Conservation (phyloP, 2,797 vertebrate genomes). For the Amniataba percoides region DNA sequence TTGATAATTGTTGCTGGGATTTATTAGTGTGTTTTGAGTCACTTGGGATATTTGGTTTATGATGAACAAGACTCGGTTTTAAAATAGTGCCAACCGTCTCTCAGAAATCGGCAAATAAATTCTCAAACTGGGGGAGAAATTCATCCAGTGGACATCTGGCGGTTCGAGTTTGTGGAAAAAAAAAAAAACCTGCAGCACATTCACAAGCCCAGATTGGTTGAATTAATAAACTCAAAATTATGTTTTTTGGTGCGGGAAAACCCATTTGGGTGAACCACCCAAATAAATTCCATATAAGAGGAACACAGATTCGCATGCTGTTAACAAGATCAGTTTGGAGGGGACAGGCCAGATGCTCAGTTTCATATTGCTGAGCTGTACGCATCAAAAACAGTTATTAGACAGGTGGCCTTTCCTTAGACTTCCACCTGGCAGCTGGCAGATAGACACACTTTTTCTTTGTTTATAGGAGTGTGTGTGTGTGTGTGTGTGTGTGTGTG, state of each 20-base stretch:
- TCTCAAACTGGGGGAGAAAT: not conserved
- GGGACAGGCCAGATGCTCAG: constrained; percentile 66
- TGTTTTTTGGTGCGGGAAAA: constrained; percentile 2
- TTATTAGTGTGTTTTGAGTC: constrained; percentile 20
- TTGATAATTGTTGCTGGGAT: constrained; percentile 44
- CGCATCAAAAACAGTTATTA: constrained; percentile 72
- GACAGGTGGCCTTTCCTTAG: constrained; percentile 76
- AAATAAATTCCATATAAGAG: constrained; percentile 51
- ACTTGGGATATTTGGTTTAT: constrained; percentile 22
- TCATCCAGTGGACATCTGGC: constrained; percentile 35
- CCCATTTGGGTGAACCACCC: constrained; percentile 12
- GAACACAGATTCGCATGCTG: constrained; percentile 36
- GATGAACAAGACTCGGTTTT: constrained; percentile 17
- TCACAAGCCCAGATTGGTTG: constrained; percentile 14
- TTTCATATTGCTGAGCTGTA: constrained; percentile 65
- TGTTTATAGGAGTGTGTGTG: constrained; percentile 54
- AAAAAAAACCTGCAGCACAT: constrained; percentile 5
- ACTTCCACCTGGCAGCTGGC: constrained; percentile 78
- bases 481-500: constrained; percentile 31
- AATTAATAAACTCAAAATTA: constrained; percentile 41
- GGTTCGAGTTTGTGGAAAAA: constrained; percentile 15
- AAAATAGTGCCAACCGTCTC: constrained; percentile 8
- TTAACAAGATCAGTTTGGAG: constrained; percentile 70
- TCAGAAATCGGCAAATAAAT: not conserved
- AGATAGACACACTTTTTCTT: constrained; percentile 54